Evolutionary conservation across 2,888 invertebrate genomes (phyloP), one percentile per base, ranked within the genome.

Genomic region (Entomobrya proxima): DNA sequence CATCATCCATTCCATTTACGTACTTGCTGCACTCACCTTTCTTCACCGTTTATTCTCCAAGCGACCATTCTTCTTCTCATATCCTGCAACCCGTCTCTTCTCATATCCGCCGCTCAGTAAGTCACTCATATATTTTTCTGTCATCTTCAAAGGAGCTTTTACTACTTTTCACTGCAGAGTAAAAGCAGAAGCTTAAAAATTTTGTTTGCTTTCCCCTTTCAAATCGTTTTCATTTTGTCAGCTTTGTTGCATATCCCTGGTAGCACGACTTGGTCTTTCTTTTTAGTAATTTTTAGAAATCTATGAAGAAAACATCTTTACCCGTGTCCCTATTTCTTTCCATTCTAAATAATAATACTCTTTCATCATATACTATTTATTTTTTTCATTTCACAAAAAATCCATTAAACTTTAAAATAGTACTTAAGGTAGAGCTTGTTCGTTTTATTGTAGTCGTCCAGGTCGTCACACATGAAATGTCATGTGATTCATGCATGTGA

Each of bases 31-130:
- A 67, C 15, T 69, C 77, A 77, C 47, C 78, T 77, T 40, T 77
- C 86, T 64, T 75, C 85, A 74, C 58, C 76, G 55, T 58, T 81
- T 40, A 32, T 82, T n/a, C 64, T 86, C 11, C 69, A 44, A 52
- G 64, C 77, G 13, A 72, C 82, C n/a, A 24, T 86, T 72, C 52
- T 87, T 74, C 82, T 85, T 78, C 81, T 87, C 83, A 74, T 87
- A 74, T 81, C 85, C 85, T 85, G 78, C 75, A 87, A 81, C 77
- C 82, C 85, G 75, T 82, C 79, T 85, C 82, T 87, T 47, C 85
- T 87, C 82, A 85, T 85, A 85, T 81, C 85, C 82, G 85, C 87
- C 55, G 87, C 85, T 74, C 85, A 87, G 87, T 87, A 87, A 87
- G 85, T 81, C 58, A 74, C n/a, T 30, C 78, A 64, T 64, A 35